Conservation (phyloP, 35 echinoderm and acorn worm genomes). For the Nesometra sesokonis region DNA sequence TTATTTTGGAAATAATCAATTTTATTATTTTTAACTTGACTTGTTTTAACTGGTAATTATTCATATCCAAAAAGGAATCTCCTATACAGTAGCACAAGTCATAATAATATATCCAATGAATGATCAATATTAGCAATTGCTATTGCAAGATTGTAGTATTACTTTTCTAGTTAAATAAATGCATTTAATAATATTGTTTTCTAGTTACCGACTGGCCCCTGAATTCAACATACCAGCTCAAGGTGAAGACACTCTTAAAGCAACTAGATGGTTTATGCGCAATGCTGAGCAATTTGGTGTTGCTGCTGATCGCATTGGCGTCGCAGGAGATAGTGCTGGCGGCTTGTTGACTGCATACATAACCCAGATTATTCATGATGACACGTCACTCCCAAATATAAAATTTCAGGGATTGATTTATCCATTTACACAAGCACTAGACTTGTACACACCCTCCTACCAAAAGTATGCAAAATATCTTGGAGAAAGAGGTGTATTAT, state of each 20-base stretch:
- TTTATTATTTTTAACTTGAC: no score
- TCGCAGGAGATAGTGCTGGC: conserved; percentile 83
- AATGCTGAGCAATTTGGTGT: conserved; percentile 54
- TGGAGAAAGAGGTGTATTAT: conserved; percentile 30
- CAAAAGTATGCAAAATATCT: conserved; percentile 26
- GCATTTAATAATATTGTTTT: background rate
- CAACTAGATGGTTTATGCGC: conserved; percentile 57
- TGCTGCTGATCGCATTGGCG: conserved; percentile 42
- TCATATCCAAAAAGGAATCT: no score
- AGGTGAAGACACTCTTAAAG: conserved; percentile 34
- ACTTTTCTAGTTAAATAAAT: background rate
- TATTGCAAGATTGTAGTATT: background rate
- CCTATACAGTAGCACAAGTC: background rate
- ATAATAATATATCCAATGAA: no score
- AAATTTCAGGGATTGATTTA: conserved; percentile 65
- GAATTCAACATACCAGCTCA: conserved; percentile 35
- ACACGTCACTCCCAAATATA: conserved; percentile 29
- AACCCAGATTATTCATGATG: conserved; percentile 40
- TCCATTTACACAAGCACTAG: conserved; percentile 38
- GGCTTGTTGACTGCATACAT: conserved; percentile 49
- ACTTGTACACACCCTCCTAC: conserved; percentile 30
- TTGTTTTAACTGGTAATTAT: no score
- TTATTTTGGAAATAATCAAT: no score
- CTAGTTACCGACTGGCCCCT: conserved; percentile 54
- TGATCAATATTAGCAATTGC: no score